Evolutionary conservation across 2,888 invertebrate species (phyloP).

Genomic region (Autographa pulchrina): DNA sequence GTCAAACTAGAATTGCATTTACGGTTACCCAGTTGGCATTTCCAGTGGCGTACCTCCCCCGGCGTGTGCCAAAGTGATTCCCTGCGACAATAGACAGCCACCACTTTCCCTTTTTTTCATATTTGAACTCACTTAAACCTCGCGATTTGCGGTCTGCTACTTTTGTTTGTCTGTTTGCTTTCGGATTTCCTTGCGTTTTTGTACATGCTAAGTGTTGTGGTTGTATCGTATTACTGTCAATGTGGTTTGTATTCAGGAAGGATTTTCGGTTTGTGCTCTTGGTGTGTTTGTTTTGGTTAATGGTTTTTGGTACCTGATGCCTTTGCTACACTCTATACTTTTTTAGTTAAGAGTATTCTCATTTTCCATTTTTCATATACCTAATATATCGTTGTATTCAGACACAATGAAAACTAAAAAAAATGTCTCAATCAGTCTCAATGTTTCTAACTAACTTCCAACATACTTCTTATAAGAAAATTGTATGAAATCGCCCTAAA

Average conservation of each 20-base stretch:
- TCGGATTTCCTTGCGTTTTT: constrained; percentile 69
- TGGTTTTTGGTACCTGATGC: too few relatives aligned
- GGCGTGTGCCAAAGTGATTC: constrained; percentile 75
- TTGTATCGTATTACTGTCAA: constrained; percentile 48
- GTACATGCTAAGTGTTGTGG: constrained; percentile 53
- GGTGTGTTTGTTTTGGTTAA: not conserved
- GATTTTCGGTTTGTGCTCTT: constrained; percentile 15
- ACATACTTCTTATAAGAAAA: constrained; percentile 7
- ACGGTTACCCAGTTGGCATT: constrained; percentile 37
- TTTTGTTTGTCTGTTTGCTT: constrained; percentile 77
- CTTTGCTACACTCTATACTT: too few relatives aligned
- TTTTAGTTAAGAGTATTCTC: too few relatives aligned
- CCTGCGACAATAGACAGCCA: constrained; percentile 73
- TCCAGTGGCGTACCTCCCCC: constrained; percentile 37
- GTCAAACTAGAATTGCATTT: constrained; percentile 37
- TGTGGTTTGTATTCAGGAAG: constrained; percentile 27
- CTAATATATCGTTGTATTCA: too few relatives aligned
- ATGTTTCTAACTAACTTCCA: not conserved
- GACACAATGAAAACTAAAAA: too few relatives aligned
- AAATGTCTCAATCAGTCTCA: too few relatives aligned
- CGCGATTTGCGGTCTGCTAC: constrained; percentile 74
- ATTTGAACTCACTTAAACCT: constrained; percentile 86
- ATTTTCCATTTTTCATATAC: too few relatives aligned
- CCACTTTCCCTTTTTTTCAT: constrained; percentile 81
- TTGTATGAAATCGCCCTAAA: constrained; percentile 45